These are phyloP conservation scores for Mugil cephalus DNA, from an alignment of 2,113 vertebrate genomes.

Conservation along the genomic window DNA sequence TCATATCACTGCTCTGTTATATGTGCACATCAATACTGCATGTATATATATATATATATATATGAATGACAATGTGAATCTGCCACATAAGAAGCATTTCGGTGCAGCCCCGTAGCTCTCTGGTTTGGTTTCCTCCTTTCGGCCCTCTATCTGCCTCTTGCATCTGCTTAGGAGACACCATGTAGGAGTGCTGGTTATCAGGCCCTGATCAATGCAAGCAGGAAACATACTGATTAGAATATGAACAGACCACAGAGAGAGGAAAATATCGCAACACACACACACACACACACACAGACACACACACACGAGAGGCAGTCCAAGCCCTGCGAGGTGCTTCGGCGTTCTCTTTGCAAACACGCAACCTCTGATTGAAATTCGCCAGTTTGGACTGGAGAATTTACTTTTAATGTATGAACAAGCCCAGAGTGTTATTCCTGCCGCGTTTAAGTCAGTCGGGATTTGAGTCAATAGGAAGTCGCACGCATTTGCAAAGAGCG, in stretches of 20 bases:
- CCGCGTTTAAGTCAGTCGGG: slow-evolving; percentile 21
- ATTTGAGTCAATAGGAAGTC: slow-evolving; percentile 43
- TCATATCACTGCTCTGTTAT: too few species aligned
- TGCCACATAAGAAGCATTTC: background rate
- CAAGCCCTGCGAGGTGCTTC: slow-evolving; percentile 11
- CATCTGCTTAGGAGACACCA: slow-evolving; percentile 72
- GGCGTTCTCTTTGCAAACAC: slow-evolving; percentile 40
- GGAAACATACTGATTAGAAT: slow-evolving; percentile 74
- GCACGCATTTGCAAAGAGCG: slow-evolving; percentile 39
- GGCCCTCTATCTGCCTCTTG: slow-evolving; percentile 43
- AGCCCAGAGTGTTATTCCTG: slow-evolving; percentile 13
- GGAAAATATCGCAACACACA: slow-evolving; percentile 55
- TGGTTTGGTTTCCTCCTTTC: slow-evolving; percentile 41
- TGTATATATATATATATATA: too few species aligned
- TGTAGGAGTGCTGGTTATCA: slow-evolving; percentile 64
- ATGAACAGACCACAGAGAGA: slow-evolving; percentile 72
- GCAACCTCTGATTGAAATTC: slow-evolving; percentile 45
- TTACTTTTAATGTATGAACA: slow-evolving; percentile 43
- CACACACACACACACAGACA: slow-evolving; percentile 12
- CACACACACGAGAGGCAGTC: slow-evolving; percentile 1
- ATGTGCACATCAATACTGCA: background rate
- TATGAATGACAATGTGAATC: too few species aligned
- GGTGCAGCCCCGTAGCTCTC: slow-evolving; percentile 20
- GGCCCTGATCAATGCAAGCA: slow-evolving; percentile 67
- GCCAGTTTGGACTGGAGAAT: slow-evolving; percentile 27